Base-by-base conservation (phyloP, 2,797 vertebrate species). In the Hyperoplus lanceolatus region DNA sequence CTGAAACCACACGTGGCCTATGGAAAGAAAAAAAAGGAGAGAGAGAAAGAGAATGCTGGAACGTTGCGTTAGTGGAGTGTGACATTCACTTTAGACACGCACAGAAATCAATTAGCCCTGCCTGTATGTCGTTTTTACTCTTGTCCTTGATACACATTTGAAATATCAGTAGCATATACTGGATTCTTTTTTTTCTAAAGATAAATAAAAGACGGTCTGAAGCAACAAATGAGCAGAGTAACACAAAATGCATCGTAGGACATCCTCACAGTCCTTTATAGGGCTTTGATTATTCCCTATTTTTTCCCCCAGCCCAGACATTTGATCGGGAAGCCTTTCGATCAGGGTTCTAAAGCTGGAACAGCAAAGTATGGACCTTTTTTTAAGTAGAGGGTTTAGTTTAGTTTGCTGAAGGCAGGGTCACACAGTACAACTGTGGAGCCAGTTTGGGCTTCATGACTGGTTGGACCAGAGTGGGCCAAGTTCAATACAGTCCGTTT, bases 81-180 rank as follows among this genome's bases (percentile, higher is more conserved):
- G 58, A 82, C 84, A 76, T 84, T 84, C 80, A 71, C 85, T 82
- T 87, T 70, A 75, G 81, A 80, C 3, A 15, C 18, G 38, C 72
- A 73, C 62, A 78, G 75, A 88, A 89, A 92, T 90, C 87, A 85
- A 83, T 93, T 90, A 84, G 83, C 38, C 42, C 59, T 59, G 74
- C 41, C 41, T 62, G 59, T 75, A 41, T 83, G 64, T 81, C n/a
- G 16, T 71, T 79, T 29, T 80, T 38, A 77, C 79, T 87, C 62
- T 62, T 73, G 70, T 81, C 79, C 70, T 77, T 82, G 61, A 83
- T 43, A 29, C 38, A 6, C 1, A 59, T 68, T 46, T 15, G 5
- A 51, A 68, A 58, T 59, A 43, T 10, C 11, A 36, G 13, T 15
- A 41, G 8, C 29, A 29, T 16, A 4, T 57, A 8, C 5, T 42